A percentile compares a stretch with the other conserved stretches of the same genome.
Conservation (phyloP, 1,140 invertebrate genomes). For the Tetragonula clypearis region DNA sequence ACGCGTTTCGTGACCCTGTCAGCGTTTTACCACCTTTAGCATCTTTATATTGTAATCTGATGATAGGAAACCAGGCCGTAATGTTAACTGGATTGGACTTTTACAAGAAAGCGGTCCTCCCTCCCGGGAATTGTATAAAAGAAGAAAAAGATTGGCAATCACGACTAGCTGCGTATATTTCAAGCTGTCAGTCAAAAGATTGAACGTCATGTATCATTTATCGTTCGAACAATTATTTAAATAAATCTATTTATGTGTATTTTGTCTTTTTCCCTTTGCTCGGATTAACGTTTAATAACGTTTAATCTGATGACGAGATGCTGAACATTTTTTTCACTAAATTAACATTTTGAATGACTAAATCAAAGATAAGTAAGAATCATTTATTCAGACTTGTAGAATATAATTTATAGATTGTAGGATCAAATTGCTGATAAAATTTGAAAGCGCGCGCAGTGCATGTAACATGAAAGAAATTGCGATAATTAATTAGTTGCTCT, state of each 20-base stretch:
- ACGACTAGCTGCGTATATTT: not conserved
- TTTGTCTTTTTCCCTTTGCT: not conserved
- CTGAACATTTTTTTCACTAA: not conserved
- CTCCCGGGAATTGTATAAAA: constrained; percentile 28
- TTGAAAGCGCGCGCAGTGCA: too few relatives aligned
- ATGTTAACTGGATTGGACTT: constrained; percentile 66
- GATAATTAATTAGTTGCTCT: too few relatives aligned
- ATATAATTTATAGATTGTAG: not conserved
- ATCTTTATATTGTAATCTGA: constrained; percentile 75
- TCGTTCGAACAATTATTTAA: not conserved
- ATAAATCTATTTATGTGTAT: not conserved
- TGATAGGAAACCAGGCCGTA: constrained; percentile 75
- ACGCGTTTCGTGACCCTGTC: constrained; percentile 72
- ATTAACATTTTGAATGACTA: not conserved
- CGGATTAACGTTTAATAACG: too few relatives aligned
- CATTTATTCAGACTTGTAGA: not conserved
- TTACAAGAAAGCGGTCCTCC: constrained; percentile 45
- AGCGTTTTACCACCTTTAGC: constrained; percentile 77
- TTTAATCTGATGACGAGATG: too few relatives aligned
- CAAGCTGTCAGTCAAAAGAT: not conserved
- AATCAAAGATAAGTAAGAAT: not conserved
- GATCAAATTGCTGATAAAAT: not conserved
- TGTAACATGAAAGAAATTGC: too few relatives aligned
- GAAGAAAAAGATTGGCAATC: not conserved
- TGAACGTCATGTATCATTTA: not conserved